Evolutionary conservation across 2,888 invertebrate genomes (phyloP).

Genomic region (Nomada flava): DNA sequence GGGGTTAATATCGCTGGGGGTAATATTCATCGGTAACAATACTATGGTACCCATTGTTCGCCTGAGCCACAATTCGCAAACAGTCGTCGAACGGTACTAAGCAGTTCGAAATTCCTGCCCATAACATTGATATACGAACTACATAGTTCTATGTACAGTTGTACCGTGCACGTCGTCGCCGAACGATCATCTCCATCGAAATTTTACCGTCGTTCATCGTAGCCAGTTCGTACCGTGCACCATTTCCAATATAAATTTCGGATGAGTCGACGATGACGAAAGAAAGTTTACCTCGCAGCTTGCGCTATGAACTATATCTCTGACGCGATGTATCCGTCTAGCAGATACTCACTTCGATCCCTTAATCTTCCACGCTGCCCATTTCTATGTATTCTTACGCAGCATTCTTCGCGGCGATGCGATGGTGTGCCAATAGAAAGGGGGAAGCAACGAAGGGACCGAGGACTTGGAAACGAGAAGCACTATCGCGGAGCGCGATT

Average conservation of each 20-base stretch:
- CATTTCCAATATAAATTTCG: constrained; percentile 51
- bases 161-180: constrained; percentile 20
- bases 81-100: constrained; percentile 3
- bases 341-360: constrained; percentile 57
- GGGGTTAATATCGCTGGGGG: too few relatives aligned
- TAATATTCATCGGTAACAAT: too few relatives aligned
- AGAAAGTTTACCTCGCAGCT: constrained; percentile 39
- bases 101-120: constrained; percentile 23
- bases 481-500: constrained; percentile 58
- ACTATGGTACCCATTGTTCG: background rate
- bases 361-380: constrained; percentile 52
- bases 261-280: constrained; percentile 17
- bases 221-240: constrained; percentile 23
- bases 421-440: constrained; percentile 3
- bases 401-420: constrained; percentile 49
- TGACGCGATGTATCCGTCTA: constrained; percentile 26
- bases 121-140: constrained; percentile 18
- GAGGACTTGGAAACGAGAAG: constrained; percentile 71
- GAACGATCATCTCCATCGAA: constrained; percentile 35
- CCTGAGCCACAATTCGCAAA: background rate
- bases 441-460: constrained; percentile 59
- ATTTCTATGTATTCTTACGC: constrained; percentile 42
- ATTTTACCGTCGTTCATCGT: constrained; percentile 37
- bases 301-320: constrained; percentile 44
- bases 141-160: background rate